phyloP scores from a whole-genome alignment of 2,888 invertebrate species.

The Drosophila tripunctata region DNA sequence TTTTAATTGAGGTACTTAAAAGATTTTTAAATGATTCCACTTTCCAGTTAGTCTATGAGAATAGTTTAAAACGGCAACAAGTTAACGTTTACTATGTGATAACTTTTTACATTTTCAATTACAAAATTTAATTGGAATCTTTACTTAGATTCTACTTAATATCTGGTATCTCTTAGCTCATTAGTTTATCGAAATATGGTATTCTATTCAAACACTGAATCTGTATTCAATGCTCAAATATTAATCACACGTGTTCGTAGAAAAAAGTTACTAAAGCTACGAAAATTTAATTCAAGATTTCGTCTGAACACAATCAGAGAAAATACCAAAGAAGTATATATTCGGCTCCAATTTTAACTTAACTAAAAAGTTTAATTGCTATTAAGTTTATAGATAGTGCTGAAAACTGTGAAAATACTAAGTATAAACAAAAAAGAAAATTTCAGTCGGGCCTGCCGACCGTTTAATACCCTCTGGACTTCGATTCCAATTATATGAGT shows the following conservation, averaged over 20 bases:
- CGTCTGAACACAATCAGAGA: constrained; percentile 2
- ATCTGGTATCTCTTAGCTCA: neutral
- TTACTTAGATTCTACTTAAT: neutral
- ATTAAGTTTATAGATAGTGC: no score
- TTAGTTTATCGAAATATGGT: neutral
- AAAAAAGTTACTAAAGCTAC: neutral
- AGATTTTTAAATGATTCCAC: constrained; percentile 1
- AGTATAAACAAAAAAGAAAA: no score
- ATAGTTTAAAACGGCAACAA: neutral
- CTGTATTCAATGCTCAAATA: neutral
- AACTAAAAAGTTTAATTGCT: neutral
- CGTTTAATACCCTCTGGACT: no score
- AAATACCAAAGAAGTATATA: neutral
- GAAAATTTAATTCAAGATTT: neutral
- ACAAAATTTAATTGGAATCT: neutral
- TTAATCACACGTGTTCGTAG: neutral
- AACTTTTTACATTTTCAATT: neutral
- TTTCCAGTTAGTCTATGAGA: neutral
- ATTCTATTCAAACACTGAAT: neutral
- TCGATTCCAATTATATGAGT: no score
- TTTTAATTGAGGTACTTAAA: constrained; percentile 20
- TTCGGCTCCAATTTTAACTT: neutral
- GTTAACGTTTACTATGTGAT: neutral
- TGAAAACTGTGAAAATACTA: no score
- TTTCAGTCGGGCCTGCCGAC: no score